These are phyloP conservation scores for Acanthococcus lagerstroemiae DNA, from an alignment of 2,888 invertebrate species.

Conservation along the genomic window DNA sequence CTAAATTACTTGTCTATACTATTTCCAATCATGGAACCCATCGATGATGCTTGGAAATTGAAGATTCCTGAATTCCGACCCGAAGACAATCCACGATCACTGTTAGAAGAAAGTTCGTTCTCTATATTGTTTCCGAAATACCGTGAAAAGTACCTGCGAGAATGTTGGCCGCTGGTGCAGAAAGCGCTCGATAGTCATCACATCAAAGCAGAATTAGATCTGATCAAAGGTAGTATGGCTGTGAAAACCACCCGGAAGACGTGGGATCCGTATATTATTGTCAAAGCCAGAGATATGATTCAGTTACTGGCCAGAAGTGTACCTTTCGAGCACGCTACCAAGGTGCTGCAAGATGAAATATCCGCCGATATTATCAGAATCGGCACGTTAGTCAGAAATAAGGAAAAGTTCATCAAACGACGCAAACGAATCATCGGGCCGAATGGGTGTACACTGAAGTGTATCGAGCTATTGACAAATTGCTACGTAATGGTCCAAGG, in stretches of 20 bases:
- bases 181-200: constrained; percentile 69
- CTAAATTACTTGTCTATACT: no score
- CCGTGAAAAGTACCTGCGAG: constrained; percentile 85
- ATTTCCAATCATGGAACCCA: no score
- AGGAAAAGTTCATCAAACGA: constrained; percentile 89
- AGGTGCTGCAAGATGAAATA: constrained; percentile 78
- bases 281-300: constrained; percentile 93
- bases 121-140: constrained; percentile 96
- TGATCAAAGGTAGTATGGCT: constrained; percentile 87
- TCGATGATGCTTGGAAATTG: constrained; percentile 77
- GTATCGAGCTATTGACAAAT: constrained; percentile 88
- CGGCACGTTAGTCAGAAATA: constrained; percentile 75
- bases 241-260: constrained; percentile 92
- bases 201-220: constrained; percentile 77
- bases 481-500: constrained; percentile 97
- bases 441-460: constrained; percentile 92
- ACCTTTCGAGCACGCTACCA: constrained; percentile 86
- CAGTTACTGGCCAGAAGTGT: constrained; percentile 91
- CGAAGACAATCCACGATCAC: constrained; percentile 78
- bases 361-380: constrained; percentile 96
- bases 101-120: constrained; percentile 90
- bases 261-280: constrained; percentile 95
- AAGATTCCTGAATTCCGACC: constrained; percentile 78
- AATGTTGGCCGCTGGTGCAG: constrained; percentile 91
- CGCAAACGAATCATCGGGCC: constrained; percentile 91